Conservation (phyloP, 2,113 vertebrate genomes). For the human (Homo sapiens) region DNA sequence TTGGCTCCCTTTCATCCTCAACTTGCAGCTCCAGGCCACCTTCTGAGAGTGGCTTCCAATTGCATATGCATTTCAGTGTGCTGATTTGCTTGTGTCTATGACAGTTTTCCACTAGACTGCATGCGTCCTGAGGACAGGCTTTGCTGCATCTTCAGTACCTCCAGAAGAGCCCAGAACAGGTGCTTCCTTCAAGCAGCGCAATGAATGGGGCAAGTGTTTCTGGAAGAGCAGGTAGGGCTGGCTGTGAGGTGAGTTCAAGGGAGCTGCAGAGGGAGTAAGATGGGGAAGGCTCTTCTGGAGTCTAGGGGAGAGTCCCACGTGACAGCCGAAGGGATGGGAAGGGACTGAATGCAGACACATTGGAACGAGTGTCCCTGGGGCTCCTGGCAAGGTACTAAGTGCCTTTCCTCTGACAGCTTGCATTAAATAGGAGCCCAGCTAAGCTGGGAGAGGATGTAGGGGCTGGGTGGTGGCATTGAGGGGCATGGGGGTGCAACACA, state of each 20-base stretch:
- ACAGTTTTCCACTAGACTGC: neutral
- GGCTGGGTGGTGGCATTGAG: neutral
- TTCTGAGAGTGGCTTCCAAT: neutral
- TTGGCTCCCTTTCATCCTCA: neutral
- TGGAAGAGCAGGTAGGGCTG: neutral
- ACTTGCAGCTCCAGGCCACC: neutral
- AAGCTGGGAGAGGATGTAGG: neutral
- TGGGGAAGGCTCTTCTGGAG: neutral
- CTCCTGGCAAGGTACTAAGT: neutral
- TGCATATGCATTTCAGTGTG: neutral
- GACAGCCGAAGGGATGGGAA: neutral
- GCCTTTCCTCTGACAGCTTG: neutral
- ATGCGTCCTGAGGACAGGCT: neutral
- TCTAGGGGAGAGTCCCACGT: neutral
- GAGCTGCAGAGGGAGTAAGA: neutral
- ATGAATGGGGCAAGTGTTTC: too few relatives aligned
- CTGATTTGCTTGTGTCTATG: rapidly evolving
- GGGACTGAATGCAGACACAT: neutral
- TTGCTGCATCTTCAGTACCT: neutral
- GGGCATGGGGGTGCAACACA: neutral
- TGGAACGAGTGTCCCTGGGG: neutral
- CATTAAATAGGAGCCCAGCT: too few relatives aligned
- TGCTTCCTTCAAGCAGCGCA: neutral
- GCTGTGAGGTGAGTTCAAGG: neutral
- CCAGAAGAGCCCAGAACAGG: neutral